A percentile compares a stretch with the other conserved stretches of the same genome.
phyloP scores from a whole-genome alignment of 1,140 invertebrate species.

The Pseudomyrmex sp. region DNA sequence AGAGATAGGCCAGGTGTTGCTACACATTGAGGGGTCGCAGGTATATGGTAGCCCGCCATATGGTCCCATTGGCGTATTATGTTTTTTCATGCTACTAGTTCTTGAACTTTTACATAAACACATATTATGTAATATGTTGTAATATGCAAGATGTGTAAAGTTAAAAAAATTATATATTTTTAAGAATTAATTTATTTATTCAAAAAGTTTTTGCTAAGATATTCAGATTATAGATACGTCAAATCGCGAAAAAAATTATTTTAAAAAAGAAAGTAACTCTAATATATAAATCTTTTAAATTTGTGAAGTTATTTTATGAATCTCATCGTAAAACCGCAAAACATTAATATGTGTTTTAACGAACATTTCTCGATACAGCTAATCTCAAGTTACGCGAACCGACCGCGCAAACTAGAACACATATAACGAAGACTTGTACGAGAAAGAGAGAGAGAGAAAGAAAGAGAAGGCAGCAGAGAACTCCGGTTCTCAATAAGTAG shows the following conservation, averaged over 20 bases:
- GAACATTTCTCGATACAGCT: conserved; percentile 22
- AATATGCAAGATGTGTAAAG: too few relatives aligned
- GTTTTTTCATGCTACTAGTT: neutral
- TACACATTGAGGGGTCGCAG: conserved; percentile 27
- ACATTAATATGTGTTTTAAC: conserved; percentile 26
- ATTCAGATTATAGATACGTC: too few relatives aligned
- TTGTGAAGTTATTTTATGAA: too few relatives aligned
- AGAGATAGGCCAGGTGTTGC: conserved; percentile 53
- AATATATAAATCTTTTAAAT: too few relatives aligned
- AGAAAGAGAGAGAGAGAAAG: too few relatives aligned
- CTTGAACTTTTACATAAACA: too few relatives aligned
- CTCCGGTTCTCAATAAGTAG: conserved; percentile 82
- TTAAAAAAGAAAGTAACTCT: too few relatives aligned
- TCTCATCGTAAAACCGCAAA: neutral
- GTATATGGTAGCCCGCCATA: conserved; percentile 32
- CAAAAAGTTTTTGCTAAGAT: too few relatives aligned
- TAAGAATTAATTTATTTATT: too few relatives aligned
- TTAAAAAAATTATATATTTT: too few relatives aligned
- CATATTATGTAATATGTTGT: too few relatives aligned
- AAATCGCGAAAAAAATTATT: too few relatives aligned
- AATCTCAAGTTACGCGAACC: conserved; percentile 60
- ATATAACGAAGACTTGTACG: conserved; percentile 67
- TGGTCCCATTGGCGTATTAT: conserved; percentile 42
- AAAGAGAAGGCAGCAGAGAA: conserved; percentile 67
- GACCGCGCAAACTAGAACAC: conserved; percentile 66